These are phyloP conservation scores for Petrocephalus zakoni DNA, from an alignment of 2,113 vertebrate species.

Conservation along the genomic window DNA sequence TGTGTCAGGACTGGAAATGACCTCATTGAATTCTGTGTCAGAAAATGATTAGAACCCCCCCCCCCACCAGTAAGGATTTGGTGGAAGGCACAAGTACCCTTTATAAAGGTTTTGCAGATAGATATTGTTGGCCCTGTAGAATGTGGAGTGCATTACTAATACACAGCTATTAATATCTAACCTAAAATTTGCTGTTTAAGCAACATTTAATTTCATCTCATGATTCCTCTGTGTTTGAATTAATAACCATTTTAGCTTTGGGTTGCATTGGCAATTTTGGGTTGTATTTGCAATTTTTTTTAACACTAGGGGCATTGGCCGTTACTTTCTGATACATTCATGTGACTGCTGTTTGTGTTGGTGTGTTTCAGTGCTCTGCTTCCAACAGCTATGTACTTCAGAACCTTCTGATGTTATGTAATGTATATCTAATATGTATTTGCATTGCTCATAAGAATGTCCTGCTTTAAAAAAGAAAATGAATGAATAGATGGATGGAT, in stretches of 20 bases:
- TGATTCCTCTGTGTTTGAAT: not conserved
- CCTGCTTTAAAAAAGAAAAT: not conserved
- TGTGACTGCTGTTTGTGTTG: not conserved
- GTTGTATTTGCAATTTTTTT: slow-evolving; percentile 35
- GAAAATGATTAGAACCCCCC: not conserved
- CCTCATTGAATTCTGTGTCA: not conserved
- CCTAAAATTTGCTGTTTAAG: slow-evolving; percentile 67
- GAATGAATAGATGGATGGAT: not conserved
- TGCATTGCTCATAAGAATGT: not conserved
- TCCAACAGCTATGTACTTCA: not conserved
- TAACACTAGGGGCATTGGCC: slow-evolving; percentile 42
- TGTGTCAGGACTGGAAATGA: not conserved
- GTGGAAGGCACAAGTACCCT: not conserved
- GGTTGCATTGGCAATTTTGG: not conserved
- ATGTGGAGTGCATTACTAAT: slow-evolving; percentile 75
- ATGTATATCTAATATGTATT: not conserved
- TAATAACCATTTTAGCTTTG: not conserved
- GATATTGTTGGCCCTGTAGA: slow-evolving; percentile 79
- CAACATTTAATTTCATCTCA: not conserved
- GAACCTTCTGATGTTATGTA: not conserved
- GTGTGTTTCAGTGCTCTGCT: not conserved
- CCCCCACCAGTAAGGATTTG: not conserved
- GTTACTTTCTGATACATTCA: not conserved
- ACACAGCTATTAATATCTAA: slow-evolving; percentile 76
- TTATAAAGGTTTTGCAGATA: not conserved